phyloP scores from a whole-genome alignment of 1,140 invertebrate genomes.

The Meteorus sp. region DNA sequence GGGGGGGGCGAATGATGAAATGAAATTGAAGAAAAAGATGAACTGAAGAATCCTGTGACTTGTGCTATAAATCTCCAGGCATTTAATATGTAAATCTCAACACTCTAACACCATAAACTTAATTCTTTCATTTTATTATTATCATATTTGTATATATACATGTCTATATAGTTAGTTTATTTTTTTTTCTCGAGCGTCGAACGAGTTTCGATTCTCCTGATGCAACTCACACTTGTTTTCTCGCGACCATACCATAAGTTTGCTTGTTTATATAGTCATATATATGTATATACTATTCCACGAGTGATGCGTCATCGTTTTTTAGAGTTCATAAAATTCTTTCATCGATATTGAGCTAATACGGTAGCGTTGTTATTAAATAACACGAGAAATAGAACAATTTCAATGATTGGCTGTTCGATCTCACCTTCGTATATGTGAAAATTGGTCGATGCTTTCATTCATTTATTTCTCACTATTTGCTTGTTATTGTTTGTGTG shows the following conservation, averaged over 20 bases:
- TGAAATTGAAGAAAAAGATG: background rate
- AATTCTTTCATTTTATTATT: slow-evolving; percentile 19
- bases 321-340: slow-evolving; percentile 12
- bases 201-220: slow-evolving; percentile 45
- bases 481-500: no score
- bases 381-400: no score
- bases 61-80: slow-evolving; percentile 55
- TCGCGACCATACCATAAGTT: no score
- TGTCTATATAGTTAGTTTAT: slow-evolving; percentile 15
- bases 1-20: background rate
- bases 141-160: slow-evolving; percentile 8
- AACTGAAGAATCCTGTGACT: background rate
- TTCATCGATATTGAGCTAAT: no score
- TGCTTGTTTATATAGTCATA: no score
- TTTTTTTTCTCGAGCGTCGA: slow-evolving; percentile 29
- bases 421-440: no score
- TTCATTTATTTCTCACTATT: no score
- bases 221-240: slow-evolving; percentile 39
- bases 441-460: no score
- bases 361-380: no score
- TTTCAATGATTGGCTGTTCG: no score
- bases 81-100: slow-evolving; percentile 59
- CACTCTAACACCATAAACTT: slow-evolving; percentile 18
- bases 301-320: slow-evolving; percentile 12
- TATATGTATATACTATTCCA: slow-evolving; percentile 14